phyloP scores from a whole-genome alignment of 2,113 vertebrate genomes.

The Heteronetta atricapilla region DNA sequence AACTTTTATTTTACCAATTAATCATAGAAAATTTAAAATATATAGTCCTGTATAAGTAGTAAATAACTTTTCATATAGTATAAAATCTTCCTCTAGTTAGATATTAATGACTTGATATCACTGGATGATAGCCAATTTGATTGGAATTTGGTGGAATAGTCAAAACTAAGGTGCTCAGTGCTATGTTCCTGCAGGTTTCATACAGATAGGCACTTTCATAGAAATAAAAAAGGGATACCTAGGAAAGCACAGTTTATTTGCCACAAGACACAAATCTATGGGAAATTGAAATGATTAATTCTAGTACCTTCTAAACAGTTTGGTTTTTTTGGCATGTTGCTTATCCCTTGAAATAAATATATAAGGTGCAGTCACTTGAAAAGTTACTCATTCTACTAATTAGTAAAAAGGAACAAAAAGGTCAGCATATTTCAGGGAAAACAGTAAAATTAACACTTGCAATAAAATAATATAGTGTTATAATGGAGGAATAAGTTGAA shows the following conservation, averaged over 20 bases:
- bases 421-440: neutral
- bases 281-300: neutral
- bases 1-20: neutral
- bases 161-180: neutral
- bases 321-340: neutral
- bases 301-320: neutral
- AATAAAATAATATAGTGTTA: neutral
- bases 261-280: neutral
- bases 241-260: neutral
- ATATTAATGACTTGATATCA: neutral
- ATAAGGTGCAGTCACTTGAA: neutral
- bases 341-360: neutral
- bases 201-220: neutral
- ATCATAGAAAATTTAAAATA: neutral
- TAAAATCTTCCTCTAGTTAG: neutral
- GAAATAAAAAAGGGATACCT: neutral
- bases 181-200: neutral
- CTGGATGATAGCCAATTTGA: neutral
- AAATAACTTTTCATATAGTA: neutral
- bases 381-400: neutral
- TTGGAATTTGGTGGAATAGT: neutral
- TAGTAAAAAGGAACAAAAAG: neutral
- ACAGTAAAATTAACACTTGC: neutral
- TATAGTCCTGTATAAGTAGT: neutral
- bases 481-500: neutral